Base-by-base conservation (phyloP, 2,113 vertebrate genomes). In the Ptilorrhoa leucosticta region DNA sequence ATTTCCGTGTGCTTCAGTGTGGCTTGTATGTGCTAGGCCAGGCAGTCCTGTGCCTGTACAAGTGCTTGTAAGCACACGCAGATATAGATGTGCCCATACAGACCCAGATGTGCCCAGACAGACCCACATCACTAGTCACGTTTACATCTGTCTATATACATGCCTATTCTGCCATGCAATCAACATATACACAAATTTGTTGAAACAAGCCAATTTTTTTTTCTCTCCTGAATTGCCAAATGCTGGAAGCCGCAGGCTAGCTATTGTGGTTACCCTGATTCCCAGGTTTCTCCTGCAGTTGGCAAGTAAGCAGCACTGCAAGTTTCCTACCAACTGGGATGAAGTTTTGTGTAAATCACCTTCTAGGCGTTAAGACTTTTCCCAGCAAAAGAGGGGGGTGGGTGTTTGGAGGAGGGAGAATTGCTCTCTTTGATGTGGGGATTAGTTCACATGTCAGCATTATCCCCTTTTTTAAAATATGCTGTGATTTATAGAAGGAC, bases 301-400 rank as follows among this genome's bases (percentile, higher is more conserved):
- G 76, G 86, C 80, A 13, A 79, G 57, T 39, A 90, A 94, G 95
- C 3, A 1, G 93, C 76, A 56, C 69, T 90, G 83, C 78, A 44
- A 81, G 90, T 94, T 95, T 94, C 95, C 89, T 96, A 89, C 91
- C 83, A 87, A 94, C 87, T 45, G 66, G 56, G 61, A 87, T 77
- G 77, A 80, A 94, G 85, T 86, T 91, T 61, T 94, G 76, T 94
- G 77, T 90, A 94, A 95, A 90, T 95, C 94, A 90, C 94, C 94
- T 95, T 82, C 94, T 92, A 94, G 96, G 97, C 95, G 72, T 97
- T 95, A 97, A 97, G 96, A 94, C 96, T 92, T 95, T 94, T 97
- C 92, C 76, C 96, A 96, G 95, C 86, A 90, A 78, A 94, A 78
- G 90, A 88, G 70, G 87, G 93, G 91, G 90, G 89, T 15, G 76